phyloP scores from a whole-genome alignment of 2,113 vertebrate species.

The Corvus cornix region DNA sequence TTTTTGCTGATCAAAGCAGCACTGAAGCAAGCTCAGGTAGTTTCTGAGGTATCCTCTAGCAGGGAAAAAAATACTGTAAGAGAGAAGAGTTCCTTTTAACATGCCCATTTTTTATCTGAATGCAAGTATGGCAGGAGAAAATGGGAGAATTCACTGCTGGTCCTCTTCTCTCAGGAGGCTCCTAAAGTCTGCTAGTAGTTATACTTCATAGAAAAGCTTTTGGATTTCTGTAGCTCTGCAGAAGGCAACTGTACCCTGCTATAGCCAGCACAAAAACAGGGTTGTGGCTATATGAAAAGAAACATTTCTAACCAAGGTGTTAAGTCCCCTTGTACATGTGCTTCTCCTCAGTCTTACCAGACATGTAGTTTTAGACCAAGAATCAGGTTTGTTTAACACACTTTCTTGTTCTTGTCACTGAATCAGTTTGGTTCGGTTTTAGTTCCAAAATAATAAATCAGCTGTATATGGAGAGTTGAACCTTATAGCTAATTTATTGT shows the following conservation, averaged over 20 bases:
- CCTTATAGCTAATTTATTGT: not conserved
- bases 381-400: not conserved
- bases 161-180: not conserved
- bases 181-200: not conserved
- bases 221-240: not conserved
- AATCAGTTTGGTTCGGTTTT: not conserved
- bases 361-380: not conserved
- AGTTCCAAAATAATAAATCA: not conserved
- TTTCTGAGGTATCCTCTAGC: not conserved
- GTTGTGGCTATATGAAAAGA: not conserved
- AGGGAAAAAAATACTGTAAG: not conserved
- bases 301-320: not conserved
- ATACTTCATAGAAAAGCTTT: not conserved
- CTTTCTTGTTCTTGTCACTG: not conserved
- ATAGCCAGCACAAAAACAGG: not conserved
- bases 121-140: not conserved
- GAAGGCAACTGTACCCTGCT: not conserved
- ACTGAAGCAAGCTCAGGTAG: not conserved
- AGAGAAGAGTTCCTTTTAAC: not conserved
- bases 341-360: not conserved
- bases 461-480: not conserved
- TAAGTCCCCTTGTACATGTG: not conserved
- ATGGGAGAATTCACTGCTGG: not conserved
- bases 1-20: not conserved
- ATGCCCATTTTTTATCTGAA: not conserved